phyloP scores from a whole-genome alignment of 2,113 vertebrate species.

The Lonchura striata region DNA sequence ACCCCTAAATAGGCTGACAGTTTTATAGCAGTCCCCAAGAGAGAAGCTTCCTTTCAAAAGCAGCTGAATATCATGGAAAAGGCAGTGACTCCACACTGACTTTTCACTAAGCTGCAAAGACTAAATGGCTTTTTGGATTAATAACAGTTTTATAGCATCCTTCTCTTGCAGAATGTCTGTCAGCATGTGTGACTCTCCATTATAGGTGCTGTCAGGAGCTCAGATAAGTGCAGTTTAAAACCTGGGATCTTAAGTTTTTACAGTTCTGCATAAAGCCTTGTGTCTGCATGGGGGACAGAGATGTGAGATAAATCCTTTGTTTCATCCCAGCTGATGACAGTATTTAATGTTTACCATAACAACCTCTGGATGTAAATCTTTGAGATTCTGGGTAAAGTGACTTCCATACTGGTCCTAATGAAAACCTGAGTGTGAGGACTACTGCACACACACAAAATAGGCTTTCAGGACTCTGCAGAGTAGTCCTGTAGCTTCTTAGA shows the following conservation, averaged over 20 bases:
- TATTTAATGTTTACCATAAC: neutral
- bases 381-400: neutral
- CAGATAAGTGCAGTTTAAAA: neutral
- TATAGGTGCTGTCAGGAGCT: neutral
- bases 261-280: neutral
- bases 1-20: slow-evolving; percentile 36
- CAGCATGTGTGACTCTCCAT: neutral
- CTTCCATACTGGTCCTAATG: neutral
- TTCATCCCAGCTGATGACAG: neutral
- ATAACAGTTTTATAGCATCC: slow-evolving; percentile 7
- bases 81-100: neutral
- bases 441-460: neutral
- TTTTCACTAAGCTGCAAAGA: neutral
- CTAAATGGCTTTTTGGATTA: slow-evolving; percentile 29
- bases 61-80: neutral
- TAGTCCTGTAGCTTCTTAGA: neutral
- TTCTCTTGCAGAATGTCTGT: slow-evolving; percentile 7
- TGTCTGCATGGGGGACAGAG: neutral
- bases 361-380: neutral
- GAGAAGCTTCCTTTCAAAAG: slow-evolving; percentile 10
- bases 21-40: slow-evolving; percentile 6
- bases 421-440: neutral
- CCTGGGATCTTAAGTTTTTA: neutral
- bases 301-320: neutral
- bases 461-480: neutral